Conservation (phyloP, 2,888 invertebrate genomes). For the Hydrotaea diabolus region DNA sequence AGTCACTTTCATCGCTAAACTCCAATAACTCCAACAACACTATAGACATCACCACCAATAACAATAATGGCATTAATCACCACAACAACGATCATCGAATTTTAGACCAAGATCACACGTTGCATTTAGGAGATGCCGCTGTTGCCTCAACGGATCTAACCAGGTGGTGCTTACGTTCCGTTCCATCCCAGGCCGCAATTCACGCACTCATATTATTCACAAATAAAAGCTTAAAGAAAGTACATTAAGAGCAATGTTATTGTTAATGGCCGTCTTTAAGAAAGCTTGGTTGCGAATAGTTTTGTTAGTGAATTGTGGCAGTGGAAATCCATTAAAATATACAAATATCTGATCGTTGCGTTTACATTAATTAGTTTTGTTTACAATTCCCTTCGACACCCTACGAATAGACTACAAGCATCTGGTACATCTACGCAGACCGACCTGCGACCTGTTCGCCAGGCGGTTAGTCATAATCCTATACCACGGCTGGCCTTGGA, state of each 20-base stretch:
- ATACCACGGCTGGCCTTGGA: slow-evolving; percentile 70
- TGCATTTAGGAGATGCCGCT: background rate
- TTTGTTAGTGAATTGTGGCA: background rate
- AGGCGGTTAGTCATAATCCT: slow-evolving; percentile 60
- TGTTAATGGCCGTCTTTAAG: background rate
- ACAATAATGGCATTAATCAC: slow-evolving; percentile 5
- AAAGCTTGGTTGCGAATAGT: slow-evolving; percentile 8
- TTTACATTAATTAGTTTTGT: slow-evolving; percentile 71
- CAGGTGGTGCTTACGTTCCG: slow-evolving; percentile 39
- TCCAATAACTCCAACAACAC: slow-evolving; percentile 51
- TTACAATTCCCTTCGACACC: slow-evolving; percentile 75
- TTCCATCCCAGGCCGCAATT: slow-evolving; percentile 8
- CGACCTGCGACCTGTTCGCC: slow-evolving; percentile 74
- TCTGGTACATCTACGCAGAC: slow-evolving; percentile 52
- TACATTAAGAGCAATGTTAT: background rate
- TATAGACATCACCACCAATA: background rate
- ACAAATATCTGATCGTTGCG: background rate
- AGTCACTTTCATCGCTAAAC: slow-evolving; percentile 70
- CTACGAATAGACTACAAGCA: slow-evolving; percentile 57
- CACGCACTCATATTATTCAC: slow-evolving; percentile 18
- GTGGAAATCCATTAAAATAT: background rate
- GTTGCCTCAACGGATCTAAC: slow-evolving; percentile 16
- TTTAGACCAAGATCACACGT: background rate
- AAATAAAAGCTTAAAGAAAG: background rate
- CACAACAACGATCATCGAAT: background rate